A percentile compares a stretch with the other conserved stretches of the same genome.
Evolutionary conservation across 2,797 vertebrate genomes (phyloP).

Genomic region (Hydrophis major): DNA sequence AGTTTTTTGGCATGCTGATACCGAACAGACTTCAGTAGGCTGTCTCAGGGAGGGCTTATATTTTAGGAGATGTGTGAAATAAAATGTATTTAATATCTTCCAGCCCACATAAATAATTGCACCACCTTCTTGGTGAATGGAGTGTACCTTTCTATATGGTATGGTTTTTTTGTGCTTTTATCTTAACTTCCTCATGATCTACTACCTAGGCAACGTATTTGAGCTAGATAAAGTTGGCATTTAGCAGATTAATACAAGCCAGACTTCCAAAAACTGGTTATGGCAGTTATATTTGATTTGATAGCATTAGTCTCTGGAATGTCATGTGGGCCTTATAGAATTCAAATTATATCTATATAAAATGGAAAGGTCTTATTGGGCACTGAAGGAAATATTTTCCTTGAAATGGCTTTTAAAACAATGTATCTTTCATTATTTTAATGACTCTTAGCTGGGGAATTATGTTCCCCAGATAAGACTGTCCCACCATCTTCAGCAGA

Average conservation of each 20-base stretch:
- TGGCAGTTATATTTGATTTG: background rate
- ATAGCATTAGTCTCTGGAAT: background rate
- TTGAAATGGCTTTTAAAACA: background rate
- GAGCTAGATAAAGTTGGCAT: background rate
- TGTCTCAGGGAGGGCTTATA: background rate
- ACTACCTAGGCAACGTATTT: background rate
- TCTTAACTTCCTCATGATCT: background rate
- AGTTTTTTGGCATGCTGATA: background rate
- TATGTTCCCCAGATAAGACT: background rate
- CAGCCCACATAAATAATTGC: background rate
- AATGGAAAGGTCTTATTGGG: background rate
- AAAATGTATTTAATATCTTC: background rate
- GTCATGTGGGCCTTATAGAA: background rate
- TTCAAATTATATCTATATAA: background rate
- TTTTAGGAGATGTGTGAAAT: background rate
- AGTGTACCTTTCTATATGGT: background rate
- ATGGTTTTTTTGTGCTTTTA: background rate
- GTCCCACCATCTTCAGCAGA: background rate
- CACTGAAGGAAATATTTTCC: background rate
- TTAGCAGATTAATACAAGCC: background rate
- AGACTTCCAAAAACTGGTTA: background rate
- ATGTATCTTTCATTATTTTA: background rate
- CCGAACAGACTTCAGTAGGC: background rate
- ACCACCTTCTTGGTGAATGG: background rate
- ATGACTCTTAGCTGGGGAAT: background rate